These are phyloP conservation scores for Liopterus haemorrhoidalis DNA, from an alignment of 2,888 invertebrate genomes.

Conservation along the genomic window DNA sequence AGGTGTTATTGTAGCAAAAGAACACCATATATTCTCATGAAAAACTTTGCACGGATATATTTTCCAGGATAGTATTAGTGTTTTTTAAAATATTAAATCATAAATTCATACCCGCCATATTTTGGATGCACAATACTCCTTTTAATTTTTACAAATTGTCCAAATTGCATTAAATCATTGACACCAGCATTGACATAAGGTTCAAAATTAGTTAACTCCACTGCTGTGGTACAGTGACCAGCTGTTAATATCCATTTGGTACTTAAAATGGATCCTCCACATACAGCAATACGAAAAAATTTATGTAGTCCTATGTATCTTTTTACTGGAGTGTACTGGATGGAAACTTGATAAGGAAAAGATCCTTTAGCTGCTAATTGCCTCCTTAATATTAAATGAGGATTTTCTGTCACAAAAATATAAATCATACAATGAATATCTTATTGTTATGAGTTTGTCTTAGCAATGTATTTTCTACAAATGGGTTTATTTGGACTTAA, in stretches of 20 bases:
- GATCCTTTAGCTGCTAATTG: constrained; percentile 44
- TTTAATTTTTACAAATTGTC: constrained; percentile 43
- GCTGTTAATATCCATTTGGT: constrained; percentile 49
- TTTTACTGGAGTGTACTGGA: constrained; percentile 45
- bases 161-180: constrained; percentile 40
- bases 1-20: no score
- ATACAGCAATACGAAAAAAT: no score
- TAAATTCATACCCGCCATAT: constrained; percentile 45
- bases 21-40: no score
- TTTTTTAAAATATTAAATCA: constrained; percentile 27
- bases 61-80: no score
- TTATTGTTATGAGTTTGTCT: no score
- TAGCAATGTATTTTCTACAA: no score
- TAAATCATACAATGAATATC: no score
- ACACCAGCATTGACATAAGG: constrained; percentile 29
- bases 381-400: no score
- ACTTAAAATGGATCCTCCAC: constrained; percentile 48
- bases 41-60: no score
- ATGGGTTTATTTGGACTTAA: no score
- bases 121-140: constrained; percentile 46
- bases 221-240: constrained; percentile 46
- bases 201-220: constrained; percentile 39
- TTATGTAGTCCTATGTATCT: constrained; percentile 44
- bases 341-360: constrained; percentile 48
- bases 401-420: no score